Evolutionary conservation across 2,113 vertebrate species (phyloP).

Genomic region (Myodes glareolus): DNA sequence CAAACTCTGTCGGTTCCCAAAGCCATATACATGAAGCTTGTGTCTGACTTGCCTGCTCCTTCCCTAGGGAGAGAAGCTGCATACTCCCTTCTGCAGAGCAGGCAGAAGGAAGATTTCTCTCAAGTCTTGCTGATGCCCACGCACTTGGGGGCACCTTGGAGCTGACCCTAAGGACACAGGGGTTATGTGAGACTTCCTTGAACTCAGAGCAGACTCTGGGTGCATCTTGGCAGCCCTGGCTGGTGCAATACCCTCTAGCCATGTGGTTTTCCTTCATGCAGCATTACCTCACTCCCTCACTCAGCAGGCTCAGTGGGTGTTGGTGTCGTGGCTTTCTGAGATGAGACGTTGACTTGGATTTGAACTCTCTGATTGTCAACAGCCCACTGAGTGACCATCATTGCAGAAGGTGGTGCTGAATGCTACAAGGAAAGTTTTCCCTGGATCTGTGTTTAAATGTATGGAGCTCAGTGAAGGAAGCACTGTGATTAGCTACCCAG

Average conservation of each 20-base stretch:
- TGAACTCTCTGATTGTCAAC: background rate
- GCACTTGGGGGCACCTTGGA: background rate
- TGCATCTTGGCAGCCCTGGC: background rate
- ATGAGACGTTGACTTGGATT: background rate
- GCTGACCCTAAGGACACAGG: background rate
- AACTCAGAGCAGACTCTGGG: background rate
- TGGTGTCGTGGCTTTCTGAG: background rate
- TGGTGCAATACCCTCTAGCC: background rate
- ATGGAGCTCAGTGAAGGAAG: background rate
- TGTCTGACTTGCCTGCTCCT: background rate
- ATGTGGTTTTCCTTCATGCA: too few species aligned
- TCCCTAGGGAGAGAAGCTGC: background rate
- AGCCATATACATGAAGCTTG: background rate
- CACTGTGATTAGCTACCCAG: background rate
- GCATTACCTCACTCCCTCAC: background rate
- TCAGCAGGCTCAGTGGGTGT: background rate
- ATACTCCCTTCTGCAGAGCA: background rate
- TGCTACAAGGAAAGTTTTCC: too few species aligned
- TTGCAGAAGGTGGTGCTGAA: background rate
- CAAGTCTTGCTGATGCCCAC: background rate
- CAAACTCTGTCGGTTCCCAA: too few species aligned
- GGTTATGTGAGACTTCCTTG: background rate
- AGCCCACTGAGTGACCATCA: background rate
- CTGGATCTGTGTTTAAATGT: constrained; percentile 1
- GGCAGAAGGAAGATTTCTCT: background rate